These are phyloP conservation scores for Dysidea cf. avara DNA, from an alignment of 37 sponge, comb jelly and placozoan genomes.

Conservation along the genomic window DNA sequence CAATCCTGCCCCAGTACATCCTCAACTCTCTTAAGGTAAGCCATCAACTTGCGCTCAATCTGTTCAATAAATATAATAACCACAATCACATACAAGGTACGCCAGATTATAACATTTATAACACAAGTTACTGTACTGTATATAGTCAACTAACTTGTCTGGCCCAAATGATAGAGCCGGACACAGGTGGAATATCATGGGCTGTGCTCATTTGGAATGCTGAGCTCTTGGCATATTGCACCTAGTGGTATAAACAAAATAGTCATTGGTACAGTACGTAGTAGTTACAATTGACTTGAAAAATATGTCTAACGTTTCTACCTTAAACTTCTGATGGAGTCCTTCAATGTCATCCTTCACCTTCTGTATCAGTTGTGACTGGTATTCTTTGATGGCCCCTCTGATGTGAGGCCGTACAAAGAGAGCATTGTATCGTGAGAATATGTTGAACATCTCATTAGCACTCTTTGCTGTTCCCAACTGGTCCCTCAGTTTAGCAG, in stretches of 20 bases:
- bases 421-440: conserved; percentile 97
- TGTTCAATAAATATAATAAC: conserved; percentile 11
- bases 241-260: conserved; percentile 52
- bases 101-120: no score
- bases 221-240: conserved; percentile 84
- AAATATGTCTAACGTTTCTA: background rate
- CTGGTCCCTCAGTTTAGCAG: conserved; percentile 95
- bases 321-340: conserved; percentile 97
- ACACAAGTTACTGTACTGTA: no score
- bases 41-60: conserved; percentile 90
- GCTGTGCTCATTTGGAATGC: conserved; percentile 75
- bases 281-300: no score
- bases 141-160: conserved; percentile 67
- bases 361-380: conserved; percentile 95
- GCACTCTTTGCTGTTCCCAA: conserved; percentile 99
- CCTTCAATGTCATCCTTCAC: conserved; percentile 99
- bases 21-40: conserved; percentile 90
- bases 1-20: conserved; percentile 93
- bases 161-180: conserved; percentile 98
- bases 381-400: conserved; percentile 98
- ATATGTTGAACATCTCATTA: conserved; percentile 98
- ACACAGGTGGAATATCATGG: conserved; percentile 93
- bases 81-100: no score
- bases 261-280: no score
- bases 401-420: conserved; percentile 96